Base-by-base conservation (phyloP, 2,113 vertebrate genomes). In the Mixornis gularis region DNA sequence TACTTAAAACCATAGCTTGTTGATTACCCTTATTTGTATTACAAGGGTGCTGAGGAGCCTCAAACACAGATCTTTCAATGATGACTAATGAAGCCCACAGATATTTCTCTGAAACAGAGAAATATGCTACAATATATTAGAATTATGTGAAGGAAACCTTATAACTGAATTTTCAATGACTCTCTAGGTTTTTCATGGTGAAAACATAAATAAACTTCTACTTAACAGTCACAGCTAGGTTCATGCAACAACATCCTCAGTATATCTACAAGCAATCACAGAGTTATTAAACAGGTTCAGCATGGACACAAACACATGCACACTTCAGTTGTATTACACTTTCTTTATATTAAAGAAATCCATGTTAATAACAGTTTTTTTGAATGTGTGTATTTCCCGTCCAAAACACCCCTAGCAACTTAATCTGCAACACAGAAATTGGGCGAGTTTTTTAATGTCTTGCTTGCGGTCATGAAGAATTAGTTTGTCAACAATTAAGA, bases 21-120 rank as follows among this genome's bases (percentile, higher is more conserved):
- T 86, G 48, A 91, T 89, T 88, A 80, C n/a, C 27, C 48, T 66
- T 77, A 87, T 73, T 87, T 87, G 64, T 91, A 82, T 34, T 82
- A 79, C 79, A 77, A 70, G 76, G 24, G 59, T 72, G 55, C 46
- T 62, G 58, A 82, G 74, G 29, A 92, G 40, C 12, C 56, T 82
- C 71, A 89, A 30, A 68, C 22, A 59, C 5, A 84, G 41, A 58
- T 49, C 38, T 60, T 73, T 56, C 30, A 58, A 26, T 63, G 58
- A 30, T 79, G 68, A 87, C 29, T 82, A 87, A 89, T 10, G 63
- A 78, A 89, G 16, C 27, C 29, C n/a, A 68, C 12, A 85, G 20
- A 62, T 44, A 56, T 2, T 87, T 12, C 52, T 86, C 74, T 85
- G 70, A 69, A 87, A 87, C 4, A 60, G 30, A 79, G 71, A 76